Evolutionary conservation across 2,797 vertebrate genomes (phyloP).

Genomic region (Okamejei kenojei): DNA sequence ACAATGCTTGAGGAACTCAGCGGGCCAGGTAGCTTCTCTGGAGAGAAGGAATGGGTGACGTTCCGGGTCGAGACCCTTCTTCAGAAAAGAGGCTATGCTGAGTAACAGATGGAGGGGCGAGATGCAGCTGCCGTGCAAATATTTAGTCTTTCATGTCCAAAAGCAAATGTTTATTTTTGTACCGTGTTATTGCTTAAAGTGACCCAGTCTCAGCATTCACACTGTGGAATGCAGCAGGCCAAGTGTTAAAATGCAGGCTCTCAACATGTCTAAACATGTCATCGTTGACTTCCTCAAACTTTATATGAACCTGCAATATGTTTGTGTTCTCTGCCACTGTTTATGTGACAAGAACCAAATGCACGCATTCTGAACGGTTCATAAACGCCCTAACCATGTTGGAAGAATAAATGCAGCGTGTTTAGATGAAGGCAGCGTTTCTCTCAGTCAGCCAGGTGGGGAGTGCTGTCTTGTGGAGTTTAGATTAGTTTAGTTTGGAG

Average conservation of each 20-base stretch:
- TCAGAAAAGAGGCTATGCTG: no score
- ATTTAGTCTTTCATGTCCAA: slow-evolving; percentile 19
- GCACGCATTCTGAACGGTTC: neutral
- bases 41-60: no score
- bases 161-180: slow-evolving; percentile 25
- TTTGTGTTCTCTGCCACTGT: neutral
- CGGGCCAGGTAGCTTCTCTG: no score
- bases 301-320: neutral
- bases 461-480: neutral
- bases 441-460: neutral
- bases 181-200: neutral
- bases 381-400: neutral
- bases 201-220: neutral
- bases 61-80: no score
- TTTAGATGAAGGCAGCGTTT: neutral
- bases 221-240: slow-evolving; percentile 6
- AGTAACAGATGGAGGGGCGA: neutral
- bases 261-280: slow-evolving; percentile 20
- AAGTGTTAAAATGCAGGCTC: slow-evolving; percentile 10
- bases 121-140: neutral
- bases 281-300: slow-evolving; percentile 32
- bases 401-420: no score
- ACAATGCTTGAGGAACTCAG: no score
- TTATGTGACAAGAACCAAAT: neutral
- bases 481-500: no score